phyloP scores from a whole-genome alignment of 2,888 invertebrate genomes.

The Trachelus troglodyta region DNA sequence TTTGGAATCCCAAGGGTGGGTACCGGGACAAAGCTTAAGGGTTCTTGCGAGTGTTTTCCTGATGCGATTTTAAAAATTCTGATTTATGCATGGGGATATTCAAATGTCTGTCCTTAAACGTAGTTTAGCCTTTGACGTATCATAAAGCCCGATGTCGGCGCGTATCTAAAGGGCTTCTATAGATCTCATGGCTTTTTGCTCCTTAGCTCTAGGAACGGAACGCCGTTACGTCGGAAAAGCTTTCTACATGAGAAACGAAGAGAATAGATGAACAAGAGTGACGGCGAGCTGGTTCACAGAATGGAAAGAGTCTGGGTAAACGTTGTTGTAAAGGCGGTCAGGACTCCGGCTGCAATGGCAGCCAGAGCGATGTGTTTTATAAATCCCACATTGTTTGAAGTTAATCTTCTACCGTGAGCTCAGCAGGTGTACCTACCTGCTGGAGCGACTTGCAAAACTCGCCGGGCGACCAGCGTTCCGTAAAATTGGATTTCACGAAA shows the following conservation, averaged over 20 bases:
- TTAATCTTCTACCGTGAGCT: conserved; percentile 20
- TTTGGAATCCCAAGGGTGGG: background rate
- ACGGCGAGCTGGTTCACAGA: background rate
- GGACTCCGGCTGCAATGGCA: background rate
- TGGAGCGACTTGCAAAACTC: conserved; percentile 14
- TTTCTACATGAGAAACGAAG: background rate
- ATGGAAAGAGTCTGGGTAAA: background rate
- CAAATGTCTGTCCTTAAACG: conserved; percentile 2
- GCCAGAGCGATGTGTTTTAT: background rate
- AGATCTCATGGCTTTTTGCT: background rate
- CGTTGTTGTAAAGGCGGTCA: background rate
- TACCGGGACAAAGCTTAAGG: background rate
- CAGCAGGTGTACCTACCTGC: conserved; percentile 1
- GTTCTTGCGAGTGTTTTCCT: background rate
- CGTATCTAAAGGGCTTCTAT: background rate
- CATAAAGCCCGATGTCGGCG: background rate
- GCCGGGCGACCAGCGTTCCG: conserved; percentile 34
- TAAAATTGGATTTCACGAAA: conserved; percentile 44
- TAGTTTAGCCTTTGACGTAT: background rate
- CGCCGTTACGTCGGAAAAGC: too few species aligned
- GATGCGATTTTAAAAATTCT: conserved; percentile 6
- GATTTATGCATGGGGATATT: conserved; percentile 12
- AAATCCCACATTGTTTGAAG: conserved; percentile 16
- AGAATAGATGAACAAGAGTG: background rate
- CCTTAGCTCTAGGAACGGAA: background rate